These are phyloP conservation scores for Lineus longissimus DNA, from an alignment of 1,140 invertebrate species.

Conservation along the genomic window DNA sequence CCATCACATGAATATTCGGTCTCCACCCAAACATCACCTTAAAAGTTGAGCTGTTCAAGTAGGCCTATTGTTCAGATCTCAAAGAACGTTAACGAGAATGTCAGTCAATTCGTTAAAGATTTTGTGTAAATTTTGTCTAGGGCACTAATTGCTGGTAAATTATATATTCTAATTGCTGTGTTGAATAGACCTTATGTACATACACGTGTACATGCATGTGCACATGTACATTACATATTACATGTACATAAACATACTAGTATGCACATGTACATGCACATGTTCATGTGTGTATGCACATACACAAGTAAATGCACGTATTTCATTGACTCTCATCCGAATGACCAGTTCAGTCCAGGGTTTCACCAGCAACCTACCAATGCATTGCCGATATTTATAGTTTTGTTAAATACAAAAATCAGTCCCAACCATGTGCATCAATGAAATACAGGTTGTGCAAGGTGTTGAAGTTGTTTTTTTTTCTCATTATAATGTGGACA, in stretches of 20 bases:
- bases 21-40: too few species aligned
- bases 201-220: conserved; percentile 8
- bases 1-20: too few species aligned
- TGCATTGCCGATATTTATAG: neutral
- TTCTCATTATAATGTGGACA: too few species aligned
- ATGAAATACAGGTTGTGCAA: neutral
- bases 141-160: too few species aligned
- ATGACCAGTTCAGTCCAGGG: neutral
- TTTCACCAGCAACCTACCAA: neutral
- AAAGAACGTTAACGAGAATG: too few species aligned
- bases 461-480: neutral
- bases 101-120: too few species aligned
- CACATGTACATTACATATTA: neutral
- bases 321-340: neutral
- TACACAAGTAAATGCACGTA: neutral
- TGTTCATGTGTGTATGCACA: neutral
- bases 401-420: neutral
- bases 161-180: too few species aligned
- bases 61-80: too few species aligned
- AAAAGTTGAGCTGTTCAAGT: too few species aligned
- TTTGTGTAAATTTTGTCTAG: too few species aligned
- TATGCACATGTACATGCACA: conserved; percentile 2
- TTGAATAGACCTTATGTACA: too few species aligned
- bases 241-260: conserved; percentile 13
- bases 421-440: too few species aligned